Conservation (phyloP, 2,113 vertebrate species). For the Euleptes europaea region DNA sequence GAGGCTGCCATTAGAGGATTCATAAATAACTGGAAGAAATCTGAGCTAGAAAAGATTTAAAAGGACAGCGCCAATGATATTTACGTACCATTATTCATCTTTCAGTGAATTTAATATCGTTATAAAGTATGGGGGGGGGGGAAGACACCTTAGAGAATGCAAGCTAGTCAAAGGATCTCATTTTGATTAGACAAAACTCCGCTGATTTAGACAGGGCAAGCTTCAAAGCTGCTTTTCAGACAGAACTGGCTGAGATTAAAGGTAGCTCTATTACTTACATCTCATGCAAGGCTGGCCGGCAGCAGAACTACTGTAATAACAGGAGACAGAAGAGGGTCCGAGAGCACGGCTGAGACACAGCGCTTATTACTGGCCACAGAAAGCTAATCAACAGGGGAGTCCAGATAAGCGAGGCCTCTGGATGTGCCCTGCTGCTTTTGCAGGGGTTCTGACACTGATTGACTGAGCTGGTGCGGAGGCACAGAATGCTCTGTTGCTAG, state of each 20-base stretch:
- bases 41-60: constrained; percentile 30
- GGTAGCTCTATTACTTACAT: background rate
- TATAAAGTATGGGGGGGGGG: constrained; percentile 36
- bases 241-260: no score
- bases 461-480: background rate
- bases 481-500: background rate
- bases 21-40: constrained; percentile 41
- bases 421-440: no score
- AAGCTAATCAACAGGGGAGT: background rate
- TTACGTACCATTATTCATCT: constrained; percentile 23
- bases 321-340: background rate
- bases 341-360: background rate
- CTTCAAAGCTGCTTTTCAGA: background rate
- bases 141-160: constrained; percentile 35
- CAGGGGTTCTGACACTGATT: background rate
- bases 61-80: constrained; percentile 20
- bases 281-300: background rate
- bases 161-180: background rate
- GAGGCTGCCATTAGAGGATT: constrained; percentile 46
- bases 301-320: no score
- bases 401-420: background rate
- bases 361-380: background rate
- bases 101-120: constrained; percentile 30
- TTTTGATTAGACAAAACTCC: constrained; percentile 5
- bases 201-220: background rate